phyloP scores from a whole-genome alignment of 2,797 vertebrate genomes.

The Numenius phaeopus region DNA sequence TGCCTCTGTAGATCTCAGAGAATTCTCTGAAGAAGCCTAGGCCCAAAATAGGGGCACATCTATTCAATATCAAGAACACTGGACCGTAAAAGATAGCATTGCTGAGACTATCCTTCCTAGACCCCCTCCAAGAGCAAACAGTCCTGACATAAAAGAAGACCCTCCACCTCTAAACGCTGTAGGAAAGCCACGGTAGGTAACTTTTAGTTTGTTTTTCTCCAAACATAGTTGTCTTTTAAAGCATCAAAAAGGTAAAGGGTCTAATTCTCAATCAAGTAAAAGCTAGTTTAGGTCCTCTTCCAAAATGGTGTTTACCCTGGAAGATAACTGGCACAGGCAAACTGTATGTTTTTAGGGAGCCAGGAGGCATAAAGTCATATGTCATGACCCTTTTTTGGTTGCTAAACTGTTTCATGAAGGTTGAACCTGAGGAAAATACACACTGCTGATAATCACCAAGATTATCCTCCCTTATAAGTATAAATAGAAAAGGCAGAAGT shows the following conservation, averaged over 20 bases:
- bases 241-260: background rate
- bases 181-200: background rate
- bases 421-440: background rate
- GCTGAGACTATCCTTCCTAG: background rate
- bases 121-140: background rate
- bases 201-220: background rate
- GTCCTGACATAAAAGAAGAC: background rate
- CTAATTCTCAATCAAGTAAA: background rate
- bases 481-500: background rate
- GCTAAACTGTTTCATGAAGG: background rate
- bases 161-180: background rate
- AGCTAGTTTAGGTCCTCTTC: background rate
- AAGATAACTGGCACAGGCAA: background rate
- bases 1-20: background rate
- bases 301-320: background rate
- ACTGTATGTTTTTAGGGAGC: background rate
- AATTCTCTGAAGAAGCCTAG: background rate
- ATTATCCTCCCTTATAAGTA: background rate
- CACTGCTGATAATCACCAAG: background rate
- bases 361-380: background rate
- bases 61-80: background rate
- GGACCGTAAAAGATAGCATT: background rate
- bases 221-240: background rate
- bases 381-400: background rate
- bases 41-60: accelerated